These are phyloP conservation scores for Siniperca scherzeri DNA, from an alignment of 2,797 vertebrate genomes.

Conservation along the genomic window DNA sequence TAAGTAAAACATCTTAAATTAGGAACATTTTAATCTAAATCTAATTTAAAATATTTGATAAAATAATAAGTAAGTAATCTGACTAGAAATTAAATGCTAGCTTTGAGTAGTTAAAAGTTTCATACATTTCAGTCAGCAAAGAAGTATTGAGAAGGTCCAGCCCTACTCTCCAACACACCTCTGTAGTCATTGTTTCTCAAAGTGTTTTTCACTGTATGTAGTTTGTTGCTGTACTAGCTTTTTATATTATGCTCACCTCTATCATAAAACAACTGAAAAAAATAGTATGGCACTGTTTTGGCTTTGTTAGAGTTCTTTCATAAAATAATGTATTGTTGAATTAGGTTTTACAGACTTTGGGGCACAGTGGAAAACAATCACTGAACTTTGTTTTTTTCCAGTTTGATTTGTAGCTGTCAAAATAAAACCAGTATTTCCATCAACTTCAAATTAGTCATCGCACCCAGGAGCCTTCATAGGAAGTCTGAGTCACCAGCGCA, in stretches of 20 bases:
- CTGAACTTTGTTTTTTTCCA: background rate
- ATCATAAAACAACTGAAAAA: background rate
- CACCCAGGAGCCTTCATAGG: conserved; percentile 36
- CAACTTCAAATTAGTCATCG: conserved; percentile 49
- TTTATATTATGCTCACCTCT: background rate
- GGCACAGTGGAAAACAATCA: conserved; percentile 6
- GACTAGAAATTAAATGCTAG: background rate
- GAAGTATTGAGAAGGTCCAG: too few species aligned
- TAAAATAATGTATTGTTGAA: background rate
- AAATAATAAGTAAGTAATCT: background rate
- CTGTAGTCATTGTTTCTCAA: too few species aligned
- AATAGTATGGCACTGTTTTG: background rate
- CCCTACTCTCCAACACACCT: too few species aligned
- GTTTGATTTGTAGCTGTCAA: conserved; percentile 16
- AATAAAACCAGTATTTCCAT: conserved; percentile 26
- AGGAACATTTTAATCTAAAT: background rate
- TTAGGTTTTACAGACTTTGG: background rate
- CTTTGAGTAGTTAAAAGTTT: background rate
- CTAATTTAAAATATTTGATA: background rate
- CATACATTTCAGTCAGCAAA: too few species aligned
- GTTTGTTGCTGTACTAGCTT: too few species aligned
- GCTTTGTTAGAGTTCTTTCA: background rate
- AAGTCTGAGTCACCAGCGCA: conserved; percentile 57
- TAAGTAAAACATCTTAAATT: background rate
- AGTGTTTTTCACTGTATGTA: too few species aligned